Base-by-base conservation (phyloP, 2,113 vertebrate species). In the Tragulus kanchil region DNA sequence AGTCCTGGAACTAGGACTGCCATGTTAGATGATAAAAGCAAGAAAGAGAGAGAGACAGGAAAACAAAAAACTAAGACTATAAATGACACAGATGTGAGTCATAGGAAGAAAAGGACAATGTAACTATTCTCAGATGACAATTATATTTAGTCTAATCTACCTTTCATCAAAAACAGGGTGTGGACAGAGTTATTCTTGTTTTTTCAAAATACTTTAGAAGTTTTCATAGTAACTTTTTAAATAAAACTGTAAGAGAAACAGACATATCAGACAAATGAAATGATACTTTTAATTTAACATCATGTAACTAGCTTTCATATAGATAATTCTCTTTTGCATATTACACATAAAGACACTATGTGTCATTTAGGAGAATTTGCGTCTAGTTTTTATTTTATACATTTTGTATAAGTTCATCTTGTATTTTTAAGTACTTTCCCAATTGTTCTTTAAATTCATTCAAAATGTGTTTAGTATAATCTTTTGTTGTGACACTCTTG, bases 131-230 rank as follows among this genome's bases (percentile, higher is more conserved):
- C 26, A 69, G 62, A 79, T 75, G 59, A 52, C 15, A 95, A n/a
- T 96, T 91, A 65, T 85, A 88, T 87, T 91, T 94, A 84, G 67
- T n/a, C 48, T 92, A 79, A 93, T 94, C 23, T 77, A 96, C 13
- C 85, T 85, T 89, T 94, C 67, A 65, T 85, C 73, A 59, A 77
- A 89, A 25, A 87, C 23, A 92, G 14, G 45, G 17, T 50, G 16
- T 85, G 28, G 84, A 90, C 4, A 83, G 77, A 65, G 45, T 65
- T 84, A 48, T 26, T 94, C 78, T 75, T 84, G 6, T 5, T 67
- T 64, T 89, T 94, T 50, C 26, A 89, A 96, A 96, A 58, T 88
- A 84, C 23, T 59, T 94, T 31, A 65, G 45, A 89, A 48, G 21
- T 54, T 65, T 56, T 92, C 79, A 62, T n/a, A 48, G 21, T 67